Evolutionary conservation across 2,113 vertebrate genomes (phyloP), one percentile per base, ranked within the genome.

Genomic region (Macquaria australasica): DNA sequence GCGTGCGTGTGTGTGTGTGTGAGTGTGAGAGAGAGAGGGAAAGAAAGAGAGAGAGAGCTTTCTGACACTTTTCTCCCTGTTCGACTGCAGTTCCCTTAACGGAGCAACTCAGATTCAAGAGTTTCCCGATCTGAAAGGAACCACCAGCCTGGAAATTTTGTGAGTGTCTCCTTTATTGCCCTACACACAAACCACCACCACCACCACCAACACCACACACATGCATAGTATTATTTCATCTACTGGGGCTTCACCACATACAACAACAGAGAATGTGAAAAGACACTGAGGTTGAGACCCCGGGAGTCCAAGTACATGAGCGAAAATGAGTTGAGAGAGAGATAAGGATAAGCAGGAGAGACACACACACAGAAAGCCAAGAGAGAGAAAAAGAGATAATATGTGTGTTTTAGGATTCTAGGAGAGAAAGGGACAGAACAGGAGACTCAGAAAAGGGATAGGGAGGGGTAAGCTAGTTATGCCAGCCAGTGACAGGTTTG

Each of bases 51-150:
- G 45, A 71, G 34, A 81, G 63, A 67, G 37, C 77, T 60, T 50
- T 81, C 81, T 92, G 81, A 92, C 76, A 86, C 77, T 66, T 76
- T 90, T 71, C 71, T n/a, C 68, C 77, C 62, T 82, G 41, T 84
- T 81, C 81, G 20, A 51, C 91, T 89, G 72, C 92, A 99, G 98
- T 83, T 98, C 98, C 0, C 95, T 99, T 86, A 98, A 99, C 0
- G 97, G 98, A 55, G 98, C 98, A 41, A 96, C 94, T 0, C 96
- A 98, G 91, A 97, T 98, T 91, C 96, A 91, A 91, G 96, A 98
- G 87, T 97, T 99, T 89, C 98, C 98, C 0, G 96, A 99, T 92
- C 96, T 99, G 28, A 98, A 97, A 94, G 98, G 97, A 95, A 99
- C 98, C 89, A 97, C 96, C 87, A 99, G 97, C 92, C 95, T 99